Evolutionary conservation across 2,888 invertebrate genomes (phyloP), one percentile per base, ranked within the genome.

Genomic region (Odiellus spinosus): DNA sequence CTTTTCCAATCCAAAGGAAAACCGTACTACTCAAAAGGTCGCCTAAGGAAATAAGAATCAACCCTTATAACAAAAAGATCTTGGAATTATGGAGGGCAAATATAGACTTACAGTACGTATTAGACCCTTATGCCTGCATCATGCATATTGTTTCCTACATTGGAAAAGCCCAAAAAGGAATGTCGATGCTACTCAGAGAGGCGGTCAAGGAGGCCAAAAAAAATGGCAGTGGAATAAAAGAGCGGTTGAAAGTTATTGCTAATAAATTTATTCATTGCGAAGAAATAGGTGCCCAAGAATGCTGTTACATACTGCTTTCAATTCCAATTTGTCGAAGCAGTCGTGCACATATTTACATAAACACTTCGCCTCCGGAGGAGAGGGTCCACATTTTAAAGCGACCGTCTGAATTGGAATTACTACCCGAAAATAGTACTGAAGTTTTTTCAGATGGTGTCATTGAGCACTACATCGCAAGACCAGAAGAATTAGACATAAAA

Each of bases 31-130:
- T 58, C 2, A 55, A 58, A 47, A 45, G 59, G 36, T n/a, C 26
- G n/a, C 40, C 53, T 3, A 40, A 50, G 33, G 55, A 50, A 11
- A 46, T 45, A 2, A 49, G 51, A 18, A 54, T 61, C 1, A 62
- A 62, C 50, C 35, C 43, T 3, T 62, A 58, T 47, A 60, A 59
- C 46, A 14, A 14, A 8, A 38, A 47, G 19, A 50, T 60, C 38
- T 35, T 61, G 36, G n/a, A 48, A 12, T 44, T 61, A 11, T 57
- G 55, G 55, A 33, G 52, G 35, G 60, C 64, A 5, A 64, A 64
- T 47, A 59, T 61, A 57, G 64, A 64, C 53, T 52, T 61, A n/a
- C 64, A 65, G 47, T 64, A 56, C 53, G 57, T 63, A 2, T 42
- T 58, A 12, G 60, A 63, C 55, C 52, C 57, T 33, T 63, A 61